A percentile compares a stretch with the other conserved stretches of the same genome.
These are phyloP conservation scores for Trissolcus brochymenae DNA, from an alignment of 2,888 invertebrate genomes.

Conservation along the genomic window DNA sequence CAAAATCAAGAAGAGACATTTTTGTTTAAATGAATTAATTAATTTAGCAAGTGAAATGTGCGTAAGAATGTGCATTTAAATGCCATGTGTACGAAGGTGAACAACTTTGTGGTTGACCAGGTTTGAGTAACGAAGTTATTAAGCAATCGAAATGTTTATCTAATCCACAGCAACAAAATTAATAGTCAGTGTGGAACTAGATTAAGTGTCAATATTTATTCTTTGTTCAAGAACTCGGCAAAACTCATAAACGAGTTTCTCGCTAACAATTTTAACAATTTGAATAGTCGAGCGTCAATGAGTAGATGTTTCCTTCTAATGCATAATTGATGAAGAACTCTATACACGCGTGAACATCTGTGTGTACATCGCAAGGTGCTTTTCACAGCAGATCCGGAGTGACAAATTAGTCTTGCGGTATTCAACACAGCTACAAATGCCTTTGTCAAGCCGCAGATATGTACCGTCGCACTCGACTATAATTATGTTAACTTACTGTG, in stretches of 20 bases:
- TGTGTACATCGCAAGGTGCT: slow-evolving; percentile 16
- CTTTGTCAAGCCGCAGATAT: slow-evolving; percentile 49
- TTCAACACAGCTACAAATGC: slow-evolving; percentile 40
- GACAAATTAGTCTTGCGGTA: slow-evolving; percentile 50
- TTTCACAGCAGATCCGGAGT: slow-evolving; percentile 33
- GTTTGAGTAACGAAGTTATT: neutral
- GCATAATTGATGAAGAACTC: slow-evolving; percentile 49
- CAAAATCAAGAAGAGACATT: no score
- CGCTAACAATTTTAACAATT: slow-evolving; percentile 24
- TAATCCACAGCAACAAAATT: neutral
- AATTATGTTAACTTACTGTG: slow-evolving; percentile 44
- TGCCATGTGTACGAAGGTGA: no score
- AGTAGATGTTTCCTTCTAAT: slow-evolving; percentile 34
- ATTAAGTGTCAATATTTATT: slow-evolving; percentile 7
- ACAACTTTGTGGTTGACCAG: no score
- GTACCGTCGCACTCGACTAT: slow-evolving; percentile 36
- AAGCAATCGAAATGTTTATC: neutral
- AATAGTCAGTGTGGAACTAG: neutral
- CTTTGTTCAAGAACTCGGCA: neutral
- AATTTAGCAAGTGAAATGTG: no score
- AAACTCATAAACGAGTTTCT: slow-evolving; percentile 18
- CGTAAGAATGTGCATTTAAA: no score
- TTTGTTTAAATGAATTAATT: no score
- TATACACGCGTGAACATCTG: slow-evolving; percentile 28
- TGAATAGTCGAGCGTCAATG: slow-evolving; percentile 33